Percentiles rank a stretch among this genome's conserved stretches.
Evolutionary conservation across 2,888 invertebrate genomes (phyloP).

Genomic region (Dicyrtoma fusca): DNA sequence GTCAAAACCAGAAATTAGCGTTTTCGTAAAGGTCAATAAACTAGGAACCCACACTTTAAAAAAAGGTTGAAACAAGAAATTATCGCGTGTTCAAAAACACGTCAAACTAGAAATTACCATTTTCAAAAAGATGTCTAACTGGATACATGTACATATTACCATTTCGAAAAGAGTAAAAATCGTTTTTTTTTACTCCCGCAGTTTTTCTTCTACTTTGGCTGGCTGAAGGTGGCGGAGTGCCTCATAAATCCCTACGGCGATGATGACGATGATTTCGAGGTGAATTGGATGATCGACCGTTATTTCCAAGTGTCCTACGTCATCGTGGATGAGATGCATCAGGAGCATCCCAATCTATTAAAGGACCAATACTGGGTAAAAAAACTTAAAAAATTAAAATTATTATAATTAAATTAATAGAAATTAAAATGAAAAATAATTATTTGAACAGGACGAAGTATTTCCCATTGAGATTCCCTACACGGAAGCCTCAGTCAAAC

Average conservation of each 20-base stretch:
- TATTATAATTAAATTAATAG: background rate
- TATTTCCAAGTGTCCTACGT: constrained; percentile 29
- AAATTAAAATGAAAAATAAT: constrained; percentile 11
- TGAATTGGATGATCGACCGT: constrained; percentile 31
- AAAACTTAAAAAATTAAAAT: background rate
- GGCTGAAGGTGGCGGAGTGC: constrained; percentile 61
- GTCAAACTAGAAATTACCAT: too few species aligned
- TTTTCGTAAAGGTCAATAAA: too few species aligned
- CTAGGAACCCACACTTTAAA: too few species aligned
- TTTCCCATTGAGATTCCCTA: constrained; percentile 85
- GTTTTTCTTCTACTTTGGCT: constrained; percentile 61
- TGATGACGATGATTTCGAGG: constrained; percentile 33
- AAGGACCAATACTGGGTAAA: constrained; percentile 34
- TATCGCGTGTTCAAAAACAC: too few species aligned
- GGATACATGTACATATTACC: too few species aligned
- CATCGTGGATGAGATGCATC: constrained; percentile 35
- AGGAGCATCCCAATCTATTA: constrained; percentile 32
- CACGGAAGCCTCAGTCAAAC: constrained; percentile 80
- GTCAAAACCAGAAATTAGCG: too few species aligned
- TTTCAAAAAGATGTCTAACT: too few species aligned
- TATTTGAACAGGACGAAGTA: constrained; percentile 75
- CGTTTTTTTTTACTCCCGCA: too few species aligned
- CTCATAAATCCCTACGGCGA: constrained; percentile 71
- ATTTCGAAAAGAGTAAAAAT: too few species aligned
- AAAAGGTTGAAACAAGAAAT: too few species aligned